phyloP scores from a whole-genome alignment of 1,140 invertebrate species.

The Leptestheria dahalacensis region DNA sequence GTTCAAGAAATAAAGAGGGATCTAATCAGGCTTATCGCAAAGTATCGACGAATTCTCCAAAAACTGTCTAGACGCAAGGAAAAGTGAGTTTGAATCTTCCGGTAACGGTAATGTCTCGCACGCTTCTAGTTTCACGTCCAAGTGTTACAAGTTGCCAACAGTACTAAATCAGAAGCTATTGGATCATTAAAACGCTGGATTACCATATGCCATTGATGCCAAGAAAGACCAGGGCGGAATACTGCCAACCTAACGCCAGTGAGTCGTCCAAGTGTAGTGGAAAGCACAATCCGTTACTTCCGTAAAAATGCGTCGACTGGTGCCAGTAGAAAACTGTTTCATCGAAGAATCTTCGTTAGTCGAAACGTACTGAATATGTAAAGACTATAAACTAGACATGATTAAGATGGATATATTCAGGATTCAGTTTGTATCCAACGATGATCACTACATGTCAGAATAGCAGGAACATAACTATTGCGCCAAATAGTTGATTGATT shows the following conservation, averaged over 20 bases:
- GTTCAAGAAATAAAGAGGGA: not conserved
- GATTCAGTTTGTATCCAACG: too few relatives aligned
- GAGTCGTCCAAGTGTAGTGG: slow-evolving; percentile 56
- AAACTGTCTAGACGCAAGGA: too few relatives aligned
- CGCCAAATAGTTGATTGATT: too few relatives aligned
- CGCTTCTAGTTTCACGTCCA: too few relatives aligned
- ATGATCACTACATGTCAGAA: too few relatives aligned
- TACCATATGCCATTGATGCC: slow-evolving; percentile 46
- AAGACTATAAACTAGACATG: not conserved
- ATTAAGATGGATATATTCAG: too few relatives aligned
- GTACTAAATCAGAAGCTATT: not conserved
- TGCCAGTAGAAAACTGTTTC: slow-evolving; percentile 39
- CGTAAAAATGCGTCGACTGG: slow-evolving; percentile 48
- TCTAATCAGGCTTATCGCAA: not conserved
- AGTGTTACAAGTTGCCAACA: too few relatives aligned
- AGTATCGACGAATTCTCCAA: not conserved
- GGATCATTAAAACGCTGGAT: slow-evolving; percentile 4
- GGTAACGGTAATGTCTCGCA: too few relatives aligned
- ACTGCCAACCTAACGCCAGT: slow-evolving; percentile 52
- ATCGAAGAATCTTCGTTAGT: not conserved
- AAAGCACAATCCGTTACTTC: slow-evolving; percentile 52
- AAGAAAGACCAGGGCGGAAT: slow-evolving; percentile 54
- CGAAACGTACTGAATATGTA: too few relatives aligned
- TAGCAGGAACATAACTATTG: too few relatives aligned
- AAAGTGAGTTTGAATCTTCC: not conserved